Evolutionary conservation across 2,888 invertebrate species (phyloP).

Genomic region (Andrena hattorfiana): DNA sequence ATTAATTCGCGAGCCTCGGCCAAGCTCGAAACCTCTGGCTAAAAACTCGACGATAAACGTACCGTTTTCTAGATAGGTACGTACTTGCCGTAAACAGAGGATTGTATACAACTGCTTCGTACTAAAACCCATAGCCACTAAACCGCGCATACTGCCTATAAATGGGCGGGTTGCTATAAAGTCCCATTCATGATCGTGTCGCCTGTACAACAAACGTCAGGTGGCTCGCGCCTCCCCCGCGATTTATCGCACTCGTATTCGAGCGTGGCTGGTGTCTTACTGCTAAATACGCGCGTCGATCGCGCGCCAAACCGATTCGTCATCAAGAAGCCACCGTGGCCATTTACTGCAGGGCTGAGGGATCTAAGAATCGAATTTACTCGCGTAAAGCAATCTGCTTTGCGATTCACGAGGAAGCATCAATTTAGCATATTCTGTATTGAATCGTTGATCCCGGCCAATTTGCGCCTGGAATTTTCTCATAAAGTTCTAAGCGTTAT

Average conservation of each 20-base stretch:
- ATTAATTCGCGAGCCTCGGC: constrained; percentile 40
- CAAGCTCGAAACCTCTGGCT: constrained; percentile 42
- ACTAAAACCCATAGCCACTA: constrained; percentile 77
- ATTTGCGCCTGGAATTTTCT: not conserved
- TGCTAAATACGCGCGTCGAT: constrained; percentile 36
- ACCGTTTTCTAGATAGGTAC: constrained; percentile 56
- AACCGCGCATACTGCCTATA: constrained; percentile 76
- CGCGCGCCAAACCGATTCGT: constrained; percentile 11
- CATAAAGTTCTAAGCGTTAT: constrained; percentile 12
- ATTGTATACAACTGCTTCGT: constrained; percentile 72
- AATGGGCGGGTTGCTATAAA: constrained; percentile 77
- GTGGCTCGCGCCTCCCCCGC: constrained; percentile 72
- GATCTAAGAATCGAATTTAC: not conserved
- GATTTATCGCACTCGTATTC: constrained; percentile 68
- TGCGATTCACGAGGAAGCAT: not conserved
- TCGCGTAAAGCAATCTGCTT: not conserved
- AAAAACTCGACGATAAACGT: constrained; percentile 62
- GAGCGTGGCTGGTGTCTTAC: constrained; percentile 51
- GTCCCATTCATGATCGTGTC: constrained; percentile 79
- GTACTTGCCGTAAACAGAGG: constrained; percentile 72
- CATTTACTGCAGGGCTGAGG: not conserved
- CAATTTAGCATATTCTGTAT: not conserved
- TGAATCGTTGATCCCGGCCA: not conserved
- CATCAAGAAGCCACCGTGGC: too few species aligned
- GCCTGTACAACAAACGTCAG: constrained; percentile 71